Evolutionary conservation across 2,113 vertebrate species (phyloP).

Genomic region (Dipodomys stephensi): DNA sequence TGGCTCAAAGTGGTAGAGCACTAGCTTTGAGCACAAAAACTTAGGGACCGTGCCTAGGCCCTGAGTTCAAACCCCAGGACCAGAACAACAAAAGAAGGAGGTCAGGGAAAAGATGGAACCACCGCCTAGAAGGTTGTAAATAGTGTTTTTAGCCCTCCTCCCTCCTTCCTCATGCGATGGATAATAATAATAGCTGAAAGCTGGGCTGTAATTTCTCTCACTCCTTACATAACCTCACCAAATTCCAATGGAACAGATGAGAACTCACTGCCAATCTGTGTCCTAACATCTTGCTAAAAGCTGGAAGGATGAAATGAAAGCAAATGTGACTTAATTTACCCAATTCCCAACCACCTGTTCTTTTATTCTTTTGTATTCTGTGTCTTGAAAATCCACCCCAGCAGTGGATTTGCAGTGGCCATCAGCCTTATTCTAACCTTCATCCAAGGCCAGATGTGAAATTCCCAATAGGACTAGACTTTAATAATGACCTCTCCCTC

Average conservation of each 20-base stretch:
- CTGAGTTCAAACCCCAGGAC: no score
- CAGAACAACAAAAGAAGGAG: neutral
- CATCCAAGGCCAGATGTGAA: neutral
- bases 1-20: no score
- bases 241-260: neutral
- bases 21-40: no score
- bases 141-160: neutral
- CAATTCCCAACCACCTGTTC: neutral
- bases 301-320: neutral
- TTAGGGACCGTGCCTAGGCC: no score
- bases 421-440: neutral
- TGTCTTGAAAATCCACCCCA: neutral
- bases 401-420: neutral
- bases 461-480: neutral
- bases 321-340: neutral
- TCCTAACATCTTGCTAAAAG: neutral
- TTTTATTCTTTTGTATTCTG: neutral
- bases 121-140: neutral
- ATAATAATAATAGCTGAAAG: neutral
- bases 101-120: neutral
- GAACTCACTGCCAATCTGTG: neutral
- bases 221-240: neutral
- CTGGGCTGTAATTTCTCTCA: neutral
- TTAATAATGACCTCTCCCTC: neutral
- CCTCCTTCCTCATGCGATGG: rapidly evolving